A percentile compares a stretch with the other conserved stretches of the same genome.
These are phyloP conservation scores for Abrostola triplasia DNA, from an alignment of 2,888 invertebrate species.

Conservation along the genomic window DNA sequence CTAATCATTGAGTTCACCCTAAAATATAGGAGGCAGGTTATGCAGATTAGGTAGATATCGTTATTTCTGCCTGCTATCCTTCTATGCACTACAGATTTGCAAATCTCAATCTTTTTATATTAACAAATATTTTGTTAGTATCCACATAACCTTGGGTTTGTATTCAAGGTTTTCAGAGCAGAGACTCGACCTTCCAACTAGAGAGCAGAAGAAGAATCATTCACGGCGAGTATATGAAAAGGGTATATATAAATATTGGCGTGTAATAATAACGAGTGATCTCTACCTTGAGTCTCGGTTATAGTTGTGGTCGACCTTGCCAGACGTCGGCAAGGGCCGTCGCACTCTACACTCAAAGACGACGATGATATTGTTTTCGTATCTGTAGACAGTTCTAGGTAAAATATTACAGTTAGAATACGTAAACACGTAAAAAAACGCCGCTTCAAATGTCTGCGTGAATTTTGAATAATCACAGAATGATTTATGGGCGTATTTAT, in stretches of 20 bases:
- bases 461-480: constrained; percentile 46
- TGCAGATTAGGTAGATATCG: too few species aligned
- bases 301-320: constrained; percentile 51
- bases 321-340: constrained; percentile 50
- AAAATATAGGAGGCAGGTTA: too few species aligned
- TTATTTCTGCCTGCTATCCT: too few species aligned
- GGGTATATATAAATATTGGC: constrained; percentile 26
- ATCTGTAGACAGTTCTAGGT: constrained; percentile 51
- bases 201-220: constrained; percentile 15
- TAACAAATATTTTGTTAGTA: background rate
- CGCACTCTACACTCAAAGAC: constrained; percentile 54
- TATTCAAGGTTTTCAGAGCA: constrained; percentile 15
- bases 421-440: constrained; percentile 43
- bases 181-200: constrained; percentile 8
- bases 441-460: constrained; percentile 27
- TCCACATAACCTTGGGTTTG: constrained; percentile 16
- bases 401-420: constrained; percentile 39
- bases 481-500: constrained; percentile 55
- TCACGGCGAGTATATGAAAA: constrained; percentile 40
- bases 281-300: constrained; percentile 51
- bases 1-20: too few species aligned
- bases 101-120: background rate
- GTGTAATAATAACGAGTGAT: constrained; percentile 34
- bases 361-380: constrained; percentile 34
- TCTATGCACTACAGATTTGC: too few species aligned